Evolutionary conservation across 2,113 vertebrate genomes (phyloP).

Genomic region (Phoxinus phoxinus): DNA sequence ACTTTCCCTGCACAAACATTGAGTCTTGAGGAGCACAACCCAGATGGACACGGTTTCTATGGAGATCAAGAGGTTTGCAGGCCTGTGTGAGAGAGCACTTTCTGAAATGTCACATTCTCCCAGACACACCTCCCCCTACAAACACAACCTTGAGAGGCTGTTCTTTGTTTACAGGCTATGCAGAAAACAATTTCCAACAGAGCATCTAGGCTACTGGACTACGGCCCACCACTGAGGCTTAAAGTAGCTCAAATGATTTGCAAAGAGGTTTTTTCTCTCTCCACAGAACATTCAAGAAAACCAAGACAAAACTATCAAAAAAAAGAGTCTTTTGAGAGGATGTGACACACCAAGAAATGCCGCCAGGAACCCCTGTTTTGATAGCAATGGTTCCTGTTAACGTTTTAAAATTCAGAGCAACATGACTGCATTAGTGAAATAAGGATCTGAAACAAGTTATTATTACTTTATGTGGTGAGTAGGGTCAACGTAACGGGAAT

Average conservation of each 20-base stretch:
- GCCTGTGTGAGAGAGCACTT: neutral
- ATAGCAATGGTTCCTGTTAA: neutral
- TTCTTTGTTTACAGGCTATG: conserved; percentile 14
- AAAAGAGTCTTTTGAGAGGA: neutral
- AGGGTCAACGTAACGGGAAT: neutral
- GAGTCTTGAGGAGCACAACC: conserved; percentile 6
- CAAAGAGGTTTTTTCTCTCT: neutral
- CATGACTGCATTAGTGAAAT: neutral
- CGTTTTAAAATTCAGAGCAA: neutral
- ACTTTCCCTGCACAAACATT: conserved; percentile 39
- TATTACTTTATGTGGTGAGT: neutral
- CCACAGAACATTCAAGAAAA: neutral
- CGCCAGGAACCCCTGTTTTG: neutral
- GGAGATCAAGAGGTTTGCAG: conserved; percentile 18
- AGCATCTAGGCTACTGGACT: conserved; percentile 34
- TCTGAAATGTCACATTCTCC: conserved; percentile 31
- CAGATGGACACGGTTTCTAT: conserved; percentile 26
- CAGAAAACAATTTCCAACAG: conserved; percentile 17
- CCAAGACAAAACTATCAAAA: neutral
- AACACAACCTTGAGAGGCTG: conserved; percentile 28
- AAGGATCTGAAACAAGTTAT: conserved; percentile 5
- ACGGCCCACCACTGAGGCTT: conserved; percentile 5
- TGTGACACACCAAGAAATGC: neutral
- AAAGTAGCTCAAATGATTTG: conserved; percentile 1
- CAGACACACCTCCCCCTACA: neutral